Evolutionary conservation across 2,888 invertebrate species (phyloP).

Genomic region (Leptogaster cylindrica): DNA sequence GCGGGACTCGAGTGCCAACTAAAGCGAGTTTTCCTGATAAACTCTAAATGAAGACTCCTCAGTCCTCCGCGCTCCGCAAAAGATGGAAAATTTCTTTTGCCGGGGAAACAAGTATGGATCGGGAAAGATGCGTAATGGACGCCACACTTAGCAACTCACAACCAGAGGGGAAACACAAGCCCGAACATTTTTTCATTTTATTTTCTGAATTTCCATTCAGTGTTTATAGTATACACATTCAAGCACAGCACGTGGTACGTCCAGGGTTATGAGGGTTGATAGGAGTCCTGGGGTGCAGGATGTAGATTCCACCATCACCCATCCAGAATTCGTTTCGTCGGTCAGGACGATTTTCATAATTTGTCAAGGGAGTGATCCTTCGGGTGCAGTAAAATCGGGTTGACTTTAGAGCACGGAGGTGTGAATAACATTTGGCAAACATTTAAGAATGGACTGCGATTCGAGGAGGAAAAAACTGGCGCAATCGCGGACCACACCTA

Average conservation of each 20-base stretch:
- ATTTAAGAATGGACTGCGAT: constrained; percentile 8
- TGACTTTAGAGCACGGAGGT: background rate
- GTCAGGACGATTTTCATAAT: background rate
- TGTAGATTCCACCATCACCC: background rate
- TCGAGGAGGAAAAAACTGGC: background rate
- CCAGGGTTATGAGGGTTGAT: background rate
- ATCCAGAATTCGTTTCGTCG: background rate
- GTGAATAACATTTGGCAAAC: background rate
- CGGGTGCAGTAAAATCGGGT: background rate
- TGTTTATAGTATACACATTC: constrained; percentile 15
- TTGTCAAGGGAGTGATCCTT: constrained; percentile 1
- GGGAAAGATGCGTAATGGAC: constrained; percentile 33
- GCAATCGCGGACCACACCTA: constrained; percentile 33
- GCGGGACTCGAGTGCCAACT: constrained; percentile 22
- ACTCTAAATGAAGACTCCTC: constrained; percentile 3
- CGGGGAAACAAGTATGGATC: constrained; percentile 7
- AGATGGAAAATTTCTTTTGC: constrained; percentile 31
- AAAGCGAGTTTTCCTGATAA: constrained; percentile 29
- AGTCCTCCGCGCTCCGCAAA: background rate
- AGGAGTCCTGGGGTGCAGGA: background rate
- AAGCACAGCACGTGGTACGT: constrained; percentile 26
- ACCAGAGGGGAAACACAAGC: constrained; percentile 9
- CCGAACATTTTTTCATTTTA: constrained; percentile 12
- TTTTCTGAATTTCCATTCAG: constrained; percentile 27
- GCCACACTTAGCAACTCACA: constrained; percentile 15